Conservation (phyloP, 1,140 invertebrate species). For the Bemisia tabaci region DNA sequence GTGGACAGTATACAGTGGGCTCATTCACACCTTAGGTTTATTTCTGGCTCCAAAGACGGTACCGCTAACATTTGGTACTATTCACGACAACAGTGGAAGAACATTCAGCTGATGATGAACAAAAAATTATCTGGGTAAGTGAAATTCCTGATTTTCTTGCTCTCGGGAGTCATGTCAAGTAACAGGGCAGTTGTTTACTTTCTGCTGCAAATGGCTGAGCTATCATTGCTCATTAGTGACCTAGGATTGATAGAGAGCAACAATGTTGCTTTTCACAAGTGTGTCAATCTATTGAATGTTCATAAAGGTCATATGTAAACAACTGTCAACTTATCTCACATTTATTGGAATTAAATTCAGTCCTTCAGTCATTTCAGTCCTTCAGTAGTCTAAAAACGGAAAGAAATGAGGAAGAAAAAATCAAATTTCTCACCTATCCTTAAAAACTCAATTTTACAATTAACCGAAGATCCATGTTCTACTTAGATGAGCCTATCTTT, state of each 20-base stretch:
- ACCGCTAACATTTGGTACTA: conserved; percentile 88
- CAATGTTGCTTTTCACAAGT: not conserved
- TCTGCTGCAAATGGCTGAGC: not conserved
- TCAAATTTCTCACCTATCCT: too few species aligned
- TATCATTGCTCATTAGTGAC: not conserved
- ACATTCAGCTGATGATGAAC: conserved; percentile 57
- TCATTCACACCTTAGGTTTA: conserved; percentile 66
- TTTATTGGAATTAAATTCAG: too few species aligned
- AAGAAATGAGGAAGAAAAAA: too few species aligned
- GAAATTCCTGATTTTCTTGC: not conserved
- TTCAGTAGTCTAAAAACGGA: too few species aligned
- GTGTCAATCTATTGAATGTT: too few species aligned
- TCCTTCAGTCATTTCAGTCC: too few species aligned
- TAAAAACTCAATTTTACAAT: too few species aligned
- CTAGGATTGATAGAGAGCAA: not conserved
- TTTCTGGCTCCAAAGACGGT: conserved; percentile 94
- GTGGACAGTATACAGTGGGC: conserved; percentile 96
- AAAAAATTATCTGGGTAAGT: conserved; percentile 47
- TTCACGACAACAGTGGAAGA: conserved; percentile 77
- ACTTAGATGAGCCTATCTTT: too few species aligned
- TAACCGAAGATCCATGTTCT: too few species aligned
- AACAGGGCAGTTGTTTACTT: conserved; percentile 3
- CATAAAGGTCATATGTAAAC: too few species aligned
- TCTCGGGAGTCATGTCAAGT: not conserved
- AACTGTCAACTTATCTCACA: too few species aligned